Evolutionary conservation across 2,888 invertebrate species (phyloP).

Genomic region (Brachycybe producta): DNA sequence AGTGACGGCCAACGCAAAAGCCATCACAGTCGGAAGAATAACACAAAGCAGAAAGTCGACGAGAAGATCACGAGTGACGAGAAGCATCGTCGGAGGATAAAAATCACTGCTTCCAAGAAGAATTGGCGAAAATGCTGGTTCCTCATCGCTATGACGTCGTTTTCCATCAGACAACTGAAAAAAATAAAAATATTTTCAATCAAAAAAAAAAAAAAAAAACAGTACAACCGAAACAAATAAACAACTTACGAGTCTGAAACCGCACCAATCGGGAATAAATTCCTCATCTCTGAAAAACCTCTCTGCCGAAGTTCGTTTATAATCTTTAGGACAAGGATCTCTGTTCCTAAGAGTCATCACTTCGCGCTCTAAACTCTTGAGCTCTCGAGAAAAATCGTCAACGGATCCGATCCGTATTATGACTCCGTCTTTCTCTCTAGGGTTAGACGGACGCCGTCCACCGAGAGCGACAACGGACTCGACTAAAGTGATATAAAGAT

Average conservation of each 20-base stretch:
- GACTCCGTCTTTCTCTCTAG: slow-evolving; percentile 72
- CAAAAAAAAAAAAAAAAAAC: neutral
- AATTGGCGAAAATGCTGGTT: slow-evolving; percentile 14
- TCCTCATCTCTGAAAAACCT: slow-evolving; percentile 63
- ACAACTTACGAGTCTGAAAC: slow-evolving; percentile 60
- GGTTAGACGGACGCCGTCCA: slow-evolving; percentile 64
- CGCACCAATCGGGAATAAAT: slow-evolving; percentile 77
- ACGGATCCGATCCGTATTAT: slow-evolving; percentile 69
- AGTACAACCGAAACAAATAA: neutral
- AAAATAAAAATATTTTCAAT: no score
- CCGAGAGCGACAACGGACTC: slow-evolving; percentile 75
- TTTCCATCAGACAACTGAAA: neutral
- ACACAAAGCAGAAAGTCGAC: slow-evolving; percentile 17
- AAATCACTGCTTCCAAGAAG: slow-evolving; percentile 16
- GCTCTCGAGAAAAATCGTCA: slow-evolving; percentile 53
- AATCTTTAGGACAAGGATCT: slow-evolving; percentile 62
- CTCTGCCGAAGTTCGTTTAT: slow-evolving; percentile 74
- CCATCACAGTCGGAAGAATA: slow-evolving; percentile 11
- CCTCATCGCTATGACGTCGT: neutral
- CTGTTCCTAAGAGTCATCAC: slow-evolving; percentile 65
- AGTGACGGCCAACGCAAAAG: slow-evolving; percentile 9
- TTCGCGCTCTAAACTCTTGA: slow-evolving; percentile 43
- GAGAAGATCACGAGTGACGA: slow-evolving; percentile 8
- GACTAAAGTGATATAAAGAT: slow-evolving; percentile 65
- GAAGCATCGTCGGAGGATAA: slow-evolving; percentile 5